Conservation (phyloP, 2,797 vertebrate species). For the Phataginus tricuspis region DNA sequence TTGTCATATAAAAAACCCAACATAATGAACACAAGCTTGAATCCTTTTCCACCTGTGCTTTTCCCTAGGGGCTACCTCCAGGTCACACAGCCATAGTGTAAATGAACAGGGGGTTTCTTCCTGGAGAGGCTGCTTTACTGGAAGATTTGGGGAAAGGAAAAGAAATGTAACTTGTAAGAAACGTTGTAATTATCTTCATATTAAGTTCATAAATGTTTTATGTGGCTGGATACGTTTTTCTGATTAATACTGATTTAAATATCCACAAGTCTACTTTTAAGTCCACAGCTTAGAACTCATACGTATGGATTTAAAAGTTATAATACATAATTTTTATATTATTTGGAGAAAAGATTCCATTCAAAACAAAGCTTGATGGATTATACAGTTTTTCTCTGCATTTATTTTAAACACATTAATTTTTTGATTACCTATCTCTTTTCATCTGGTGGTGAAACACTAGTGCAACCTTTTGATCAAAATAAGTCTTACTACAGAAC, state of each 20-base stretch:
- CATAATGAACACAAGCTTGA: slow-evolving; percentile 38
- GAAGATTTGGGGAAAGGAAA: background rate
- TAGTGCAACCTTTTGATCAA: slow-evolving; percentile 69
- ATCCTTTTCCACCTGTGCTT: background rate
- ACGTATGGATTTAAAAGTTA: slow-evolving; percentile 79
- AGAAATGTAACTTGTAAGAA: background rate
- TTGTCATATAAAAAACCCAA: slow-evolving; percentile 45
- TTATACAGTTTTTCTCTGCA: slow-evolving; percentile 64
- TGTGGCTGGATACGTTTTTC: slow-evolving; percentile 77
- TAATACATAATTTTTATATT: slow-evolving; percentile 78
- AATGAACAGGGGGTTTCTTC: background rate
- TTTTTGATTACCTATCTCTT: slow-evolving; percentile 61
- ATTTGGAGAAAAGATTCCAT: slow-evolving; percentile 58
- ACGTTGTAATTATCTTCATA: background rate
- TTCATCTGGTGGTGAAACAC: slow-evolving; percentile 55
- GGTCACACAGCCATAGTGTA: background rate
- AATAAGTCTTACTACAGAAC: slow-evolving; percentile 63
- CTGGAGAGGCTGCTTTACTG: background rate
- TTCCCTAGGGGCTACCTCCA: background rate
- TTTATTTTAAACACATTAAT: slow-evolving; percentile 59
- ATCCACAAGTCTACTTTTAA: slow-evolving; percentile 80
- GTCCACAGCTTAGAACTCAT: slow-evolving; percentile 79
- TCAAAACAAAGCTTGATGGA: slow-evolving; percentile 75
- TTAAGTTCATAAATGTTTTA: slow-evolving; percentile 31
- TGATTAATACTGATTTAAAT: slow-evolving; percentile 81